Evolutionary conservation across 2,113 vertebrate genomes (phyloP).

Genomic region (Thamnophis sirtalis): DNA sequence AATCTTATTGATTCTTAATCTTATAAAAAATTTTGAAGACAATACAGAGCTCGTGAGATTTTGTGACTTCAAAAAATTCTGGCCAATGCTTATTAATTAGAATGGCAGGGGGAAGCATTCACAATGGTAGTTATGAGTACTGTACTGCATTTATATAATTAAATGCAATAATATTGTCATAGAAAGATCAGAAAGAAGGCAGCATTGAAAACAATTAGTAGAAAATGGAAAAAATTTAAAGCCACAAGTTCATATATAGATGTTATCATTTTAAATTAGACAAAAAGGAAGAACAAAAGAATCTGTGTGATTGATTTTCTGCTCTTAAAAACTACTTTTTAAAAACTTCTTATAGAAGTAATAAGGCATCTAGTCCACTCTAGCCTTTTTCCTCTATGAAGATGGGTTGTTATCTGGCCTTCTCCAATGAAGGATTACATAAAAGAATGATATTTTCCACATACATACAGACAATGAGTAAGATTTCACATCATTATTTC

Average conservation of each 20-base stretch:
- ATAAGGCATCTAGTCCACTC: background rate
- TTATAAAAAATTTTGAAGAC: background rate
- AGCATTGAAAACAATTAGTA: background rate
- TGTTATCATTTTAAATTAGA: background rate
- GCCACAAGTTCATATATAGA: background rate
- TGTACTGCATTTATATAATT: background rate
- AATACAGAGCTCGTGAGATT: background rate
- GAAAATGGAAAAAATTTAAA: background rate
- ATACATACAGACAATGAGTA: background rate
- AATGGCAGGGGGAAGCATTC: background rate
- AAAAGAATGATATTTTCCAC: background rate
- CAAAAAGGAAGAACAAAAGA: background rate
- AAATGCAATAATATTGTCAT: background rate
- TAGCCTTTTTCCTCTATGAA: background rate
- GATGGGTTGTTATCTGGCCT: background rate
- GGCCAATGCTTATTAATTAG: background rate
- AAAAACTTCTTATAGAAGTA: background rate
- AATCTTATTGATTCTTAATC: background rate
- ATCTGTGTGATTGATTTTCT: background rate
- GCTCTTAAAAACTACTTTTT: background rate
- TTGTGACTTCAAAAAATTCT: background rate
- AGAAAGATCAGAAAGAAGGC: background rate
- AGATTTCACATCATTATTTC: background rate
- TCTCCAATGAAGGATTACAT: background rate
- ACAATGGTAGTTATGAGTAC: background rate